Evolutionary conservation across 30 jellyfish, hydroid and myxozoan species (phyloP).

Genomic region (Chironex yamaguchii): DNA sequence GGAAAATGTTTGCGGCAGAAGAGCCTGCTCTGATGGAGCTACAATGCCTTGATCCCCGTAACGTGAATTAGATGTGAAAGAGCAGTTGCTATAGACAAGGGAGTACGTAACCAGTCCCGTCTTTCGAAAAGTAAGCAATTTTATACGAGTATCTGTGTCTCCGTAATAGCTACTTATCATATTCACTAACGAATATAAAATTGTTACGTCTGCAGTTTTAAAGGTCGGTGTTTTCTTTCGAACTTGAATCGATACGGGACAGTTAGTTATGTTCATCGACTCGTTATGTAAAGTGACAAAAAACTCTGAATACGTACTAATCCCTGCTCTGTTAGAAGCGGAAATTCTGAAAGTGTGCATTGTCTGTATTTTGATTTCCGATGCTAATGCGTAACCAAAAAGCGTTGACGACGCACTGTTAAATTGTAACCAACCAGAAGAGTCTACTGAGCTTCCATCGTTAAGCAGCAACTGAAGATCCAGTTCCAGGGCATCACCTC

Average conservation of each 20-base stretch:
- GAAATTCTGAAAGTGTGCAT: constrained; percentile 21
- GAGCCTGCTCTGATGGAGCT: constrained; percentile 57
- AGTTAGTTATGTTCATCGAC: constrained; percentile 73
- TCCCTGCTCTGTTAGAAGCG: constrained; percentile 82
- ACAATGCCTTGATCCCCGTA: constrained; percentile 71
- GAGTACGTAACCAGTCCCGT: constrained; percentile 21
- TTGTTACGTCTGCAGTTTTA: constrained; percentile 68
- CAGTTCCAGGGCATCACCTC: constrained; percentile 49
- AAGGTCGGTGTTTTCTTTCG: constrained; percentile 34
- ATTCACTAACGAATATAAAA: constrained; percentile 50
- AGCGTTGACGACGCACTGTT: constrained; percentile 74
- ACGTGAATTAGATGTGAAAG: constrained; percentile 74
- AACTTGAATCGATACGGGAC: constrained; percentile 62
- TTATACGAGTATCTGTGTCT: constrained; percentile 57
- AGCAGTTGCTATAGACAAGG: constrained; percentile 83
- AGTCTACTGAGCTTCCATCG: constrained; percentile 20
- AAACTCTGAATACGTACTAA: constrained; percentile 15
- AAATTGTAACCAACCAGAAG: constrained; percentile 92
- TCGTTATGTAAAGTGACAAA: too few species aligned
- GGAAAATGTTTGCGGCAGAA: constrained; percentile 31
- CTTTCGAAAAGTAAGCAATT: constrained; percentile 69
- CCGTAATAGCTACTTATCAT: constrained; percentile 61
- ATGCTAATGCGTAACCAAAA: constrained; percentile 68
- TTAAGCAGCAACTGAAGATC: constrained; percentile 25
- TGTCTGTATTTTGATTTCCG: neutral